phyloP scores from a whole-genome alignment of 2,113 vertebrate species.

The Argyrosomus japonicus region DNA sequence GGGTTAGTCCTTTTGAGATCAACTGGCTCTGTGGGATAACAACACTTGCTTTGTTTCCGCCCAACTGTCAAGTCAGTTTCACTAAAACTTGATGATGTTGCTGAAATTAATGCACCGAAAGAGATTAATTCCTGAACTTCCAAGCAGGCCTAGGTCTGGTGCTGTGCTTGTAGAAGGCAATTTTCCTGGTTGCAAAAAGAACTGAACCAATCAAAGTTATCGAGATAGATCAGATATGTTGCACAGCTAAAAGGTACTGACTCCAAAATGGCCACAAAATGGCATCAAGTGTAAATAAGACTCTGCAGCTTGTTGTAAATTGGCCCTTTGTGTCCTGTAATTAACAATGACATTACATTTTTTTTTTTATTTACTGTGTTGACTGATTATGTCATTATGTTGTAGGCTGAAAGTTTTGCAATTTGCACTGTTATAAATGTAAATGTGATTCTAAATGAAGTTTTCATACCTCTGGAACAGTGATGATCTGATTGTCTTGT shows the following conservation, averaged over 20 bases:
- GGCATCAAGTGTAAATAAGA: no score
- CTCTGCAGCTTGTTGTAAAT: no score
- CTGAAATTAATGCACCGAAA: background rate
- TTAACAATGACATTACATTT: no score
- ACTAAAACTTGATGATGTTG: background rate
- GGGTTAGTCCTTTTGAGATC: conserved; percentile 23
- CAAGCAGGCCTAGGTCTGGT: background rate
- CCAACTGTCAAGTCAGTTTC: conserved; percentile 14
- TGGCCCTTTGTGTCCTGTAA: background rate
- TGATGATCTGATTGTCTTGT: no score
- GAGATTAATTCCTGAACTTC: background rate
- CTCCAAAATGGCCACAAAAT: no score
- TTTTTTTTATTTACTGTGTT: no score
- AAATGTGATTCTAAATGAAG: background rate
- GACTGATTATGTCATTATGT: background rate
- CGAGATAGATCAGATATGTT: no score
- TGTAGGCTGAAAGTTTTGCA: background rate
- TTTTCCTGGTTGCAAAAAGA: background rate
- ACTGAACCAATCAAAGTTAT: background rate
- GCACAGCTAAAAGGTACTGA: no score
- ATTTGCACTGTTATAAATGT: background rate
- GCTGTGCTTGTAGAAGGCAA: background rate
- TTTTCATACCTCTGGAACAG: background rate
- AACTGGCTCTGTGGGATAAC: conserved; percentile 16
- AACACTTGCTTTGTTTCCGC: conserved; percentile 3